Base-by-base conservation (phyloP, 2,888 invertebrate species). In the Phortica okadai region DNA sequence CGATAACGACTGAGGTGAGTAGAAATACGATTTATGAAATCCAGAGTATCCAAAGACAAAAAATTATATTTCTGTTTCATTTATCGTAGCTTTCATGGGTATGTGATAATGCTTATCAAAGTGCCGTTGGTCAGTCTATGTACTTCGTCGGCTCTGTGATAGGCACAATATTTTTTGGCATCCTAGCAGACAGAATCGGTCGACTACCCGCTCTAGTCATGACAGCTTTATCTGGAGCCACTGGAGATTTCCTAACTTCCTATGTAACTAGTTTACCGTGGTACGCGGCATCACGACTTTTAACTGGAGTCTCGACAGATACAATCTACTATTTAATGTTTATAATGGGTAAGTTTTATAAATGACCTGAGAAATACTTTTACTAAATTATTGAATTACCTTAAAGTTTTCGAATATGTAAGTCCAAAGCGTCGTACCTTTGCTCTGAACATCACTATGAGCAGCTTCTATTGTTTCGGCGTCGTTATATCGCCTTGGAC, bases 1-100 rank as follows among this genome's bases (percentile, higher is more conserved):
- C 94, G 81, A 92, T 94, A 67, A 93, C 94, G 7, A 93, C 94
- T 72, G 93, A 94, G 92, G 94, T 94, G 89, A 86, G 86, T 79
- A 6, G 50, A 8, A 50, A 14, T 50, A 50, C 33, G 33, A 33
- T 33, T 33, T 5, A 50, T 50, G 50, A 14, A 50, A 2, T 14
- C 50, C 2, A 33, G 4, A 5, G 33, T 4, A 33, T 33, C 33
- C 33, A 5, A 33, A 33, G 33, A 2, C 4, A 50, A 6, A 50
- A 50, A 50, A 14, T 50, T 50, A 50, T 50, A 50, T 50, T 50
- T 50, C 2, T 50, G 4, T 50, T 50, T 14, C 0, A 5, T 50
- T 50, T 50, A 14, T 14, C 50, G 14, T 78, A 91, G 91, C 79
- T 93, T 69, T 90, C 93, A 81, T 94, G 94, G 94, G 92, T 94